Evolutionary conservation across 2,797 vertebrate genomes (phyloP), one percentile per base, ranked within the genome.

Genomic region (Cygnus olor): DNA sequence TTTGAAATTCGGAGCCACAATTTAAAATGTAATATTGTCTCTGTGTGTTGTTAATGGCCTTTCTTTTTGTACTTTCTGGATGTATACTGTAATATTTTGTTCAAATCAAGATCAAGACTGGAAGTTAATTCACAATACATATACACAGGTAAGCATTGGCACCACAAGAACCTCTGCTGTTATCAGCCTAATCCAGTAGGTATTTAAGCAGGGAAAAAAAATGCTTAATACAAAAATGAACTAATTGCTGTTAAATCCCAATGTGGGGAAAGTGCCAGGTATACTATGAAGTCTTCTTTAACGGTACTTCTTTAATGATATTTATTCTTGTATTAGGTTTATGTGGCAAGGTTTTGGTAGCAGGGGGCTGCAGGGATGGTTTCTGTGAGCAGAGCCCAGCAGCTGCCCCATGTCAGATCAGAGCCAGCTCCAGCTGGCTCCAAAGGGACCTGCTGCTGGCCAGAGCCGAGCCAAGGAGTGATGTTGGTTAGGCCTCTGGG

Each of bases 51-150:
- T 93, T 93, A 93, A 68, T 11, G 56, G 36, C 34, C 93, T 92
- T 93, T 78, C 56, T 81, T 88, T 88, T 82, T 49, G 47, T 57
- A 45, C 42, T 78, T 93, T 65, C 56, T 74, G 40, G 36, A 57
- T 87, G 32, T 12, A 58, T 65, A 44, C 34, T 71, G 10, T 57
- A 91, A 76, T 69, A 82, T 88, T 81, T 90, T 87, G 73, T 68
- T 89, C 56, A 69, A 85, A 84, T 60, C 57, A 80, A 88, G 88
- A 60, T 51, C 63, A 90, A 90, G 49, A 73, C 47, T 84, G 68
- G 74, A 88, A 94, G 22, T 28, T 57, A 94, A 82, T 38, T 86
- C 45, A 77, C 81, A 51, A 74, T 51, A 78, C 56, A 34, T 47
- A 71, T 42, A 71, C 28, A 16, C 21, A n/a, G 57, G 80, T 92